A percentile compares a stretch with the other conserved stretches of the same genome.
These are phyloP conservation scores for Darevskia nairensis DNA, from an alignment of 2,797 vertebrate species.

Conservation along the genomic window DNA sequence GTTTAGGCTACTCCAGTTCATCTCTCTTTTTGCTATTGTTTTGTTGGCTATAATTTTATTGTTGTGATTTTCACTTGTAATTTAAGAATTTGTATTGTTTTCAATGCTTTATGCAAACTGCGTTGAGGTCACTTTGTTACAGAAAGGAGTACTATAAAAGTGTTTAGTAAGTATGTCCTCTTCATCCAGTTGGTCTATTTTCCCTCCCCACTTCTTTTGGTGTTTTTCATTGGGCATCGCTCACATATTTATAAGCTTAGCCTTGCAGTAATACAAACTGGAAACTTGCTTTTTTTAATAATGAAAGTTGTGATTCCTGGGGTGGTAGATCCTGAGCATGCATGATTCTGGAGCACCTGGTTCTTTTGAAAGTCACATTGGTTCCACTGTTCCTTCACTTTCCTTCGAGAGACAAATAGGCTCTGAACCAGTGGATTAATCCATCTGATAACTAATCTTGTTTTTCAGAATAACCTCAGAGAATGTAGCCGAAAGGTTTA, in stretches of 20 bases:
- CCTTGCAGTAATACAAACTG: background rate
- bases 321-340: background rate
- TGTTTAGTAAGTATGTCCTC: background rate
- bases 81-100: no score
- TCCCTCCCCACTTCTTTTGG: slow-evolving; percentile 15
- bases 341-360: background rate
- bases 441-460: background rate
- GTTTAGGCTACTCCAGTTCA: no score
- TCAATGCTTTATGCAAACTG: no score
- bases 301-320: background rate
- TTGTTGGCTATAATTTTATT: no score
- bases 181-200: background rate
- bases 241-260: background rate
- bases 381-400: background rate
- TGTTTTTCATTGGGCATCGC: background rate
- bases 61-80: no score
- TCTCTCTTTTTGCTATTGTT: no score
- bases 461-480: slow-evolving; percentile 86
- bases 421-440: slow-evolving; percentile 23
- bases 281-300: background rate
- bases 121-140: no score
- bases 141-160: no score
- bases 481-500: slow-evolving; percentile 89
- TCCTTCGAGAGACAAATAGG: background rate
- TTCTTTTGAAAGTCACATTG: background rate